Evolutionary conservation across 2,888 invertebrate genomes (phyloP).

Genomic region (Apoda limacodes): DNA sequence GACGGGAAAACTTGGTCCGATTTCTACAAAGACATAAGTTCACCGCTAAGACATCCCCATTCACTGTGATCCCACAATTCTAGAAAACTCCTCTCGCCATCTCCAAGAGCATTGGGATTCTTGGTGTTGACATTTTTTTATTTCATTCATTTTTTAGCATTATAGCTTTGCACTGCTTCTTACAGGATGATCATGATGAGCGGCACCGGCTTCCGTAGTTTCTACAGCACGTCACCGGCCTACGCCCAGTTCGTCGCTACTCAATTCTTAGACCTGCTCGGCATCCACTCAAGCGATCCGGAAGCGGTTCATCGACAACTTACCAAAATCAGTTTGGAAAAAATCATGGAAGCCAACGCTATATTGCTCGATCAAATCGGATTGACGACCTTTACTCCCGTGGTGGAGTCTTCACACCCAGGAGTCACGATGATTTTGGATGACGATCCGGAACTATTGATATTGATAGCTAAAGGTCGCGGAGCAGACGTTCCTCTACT

Average conservation of each 20-base stretch:
- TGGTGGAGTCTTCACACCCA: slow-evolving; percentile 18
- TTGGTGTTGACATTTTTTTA: too few relatives aligned
- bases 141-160: too few relatives aligned
- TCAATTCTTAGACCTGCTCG: slow-evolving; percentile 41
- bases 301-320: slow-evolving; percentile 22
- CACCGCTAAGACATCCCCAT: too few relatives aligned
- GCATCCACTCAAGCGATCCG: slow-evolving; percentile 25
- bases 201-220: slow-evolving; percentile 21
- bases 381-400: slow-evolving; percentile 21
- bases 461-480: slow-evolving; percentile 16
- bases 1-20: too few relatives aligned
- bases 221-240: slow-evolving; percentile 22
- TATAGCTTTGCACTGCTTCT: too few relatives aligned
- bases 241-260: slow-evolving; percentile 19
- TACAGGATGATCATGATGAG: slow-evolving; percentile 24
- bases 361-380: slow-evolving; percentile 15
- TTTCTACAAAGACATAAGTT: too few relatives aligned
- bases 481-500: slow-evolving; percentile 23
- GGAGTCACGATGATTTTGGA: slow-evolving; percentile 22
- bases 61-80: too few relatives aligned
- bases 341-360: slow-evolving; percentile 20
- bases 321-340: slow-evolving; percentile 19
- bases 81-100: too few relatives aligned
- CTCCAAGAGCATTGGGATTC: too few relatives aligned
- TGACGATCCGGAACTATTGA: slow-evolving; percentile 23